Base-by-base conservation (phyloP, 2,888 invertebrate genomes). In the Sialis fuliginosa region DNA sequence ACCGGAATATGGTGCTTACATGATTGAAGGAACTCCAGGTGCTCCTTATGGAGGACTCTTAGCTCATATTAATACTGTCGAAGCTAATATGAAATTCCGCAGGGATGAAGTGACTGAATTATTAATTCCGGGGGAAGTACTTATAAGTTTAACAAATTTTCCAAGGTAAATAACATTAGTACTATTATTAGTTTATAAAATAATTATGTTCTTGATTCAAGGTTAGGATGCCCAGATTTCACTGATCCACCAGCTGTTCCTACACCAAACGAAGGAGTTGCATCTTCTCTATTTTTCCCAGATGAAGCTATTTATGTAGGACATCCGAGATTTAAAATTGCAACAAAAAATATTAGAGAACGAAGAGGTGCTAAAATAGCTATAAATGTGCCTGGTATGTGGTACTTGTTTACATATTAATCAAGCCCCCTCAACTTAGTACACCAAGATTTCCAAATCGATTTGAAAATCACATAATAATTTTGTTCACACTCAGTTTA, bases 11-110 rank as follows among this genome's bases (percentile, higher is more conserved):
- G 97, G 91, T 3, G 83, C 88, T n/a, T 99, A 96, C 61, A 97
- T 98, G 96, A 77, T 96, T 48, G 96, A 98, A 70, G 97, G 97
- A 12, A 98, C 98, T 0, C 98, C 98, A 0, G 97, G 98, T 2
- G 81, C 84, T 58, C 91, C 91, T 0, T 97, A 95, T 58, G 95
- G 95, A 6, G 91, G 92, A 1, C 70, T 93, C 9, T 70, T 97
- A 61, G 93, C 93, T 6, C 93, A 97, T 69, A 95, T 98, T 65
- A 98, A 97, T 66, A 81, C 93, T 50, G 97, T 98, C 5, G 98
- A 98, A 66, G 89, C 92, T 6, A 98, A 97, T 65, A 98, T 98
- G 98, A 80, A 75, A 54, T 78, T 83, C 57, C 74, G 92, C 44
- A 74, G 95, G 53, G 81, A 89, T 54, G 93, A 95, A 68, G 85